These are phyloP conservation scores for Gortyna flavago DNA, from an alignment of 2,888 invertebrate genomes.

Conservation along the genomic window DNA sequence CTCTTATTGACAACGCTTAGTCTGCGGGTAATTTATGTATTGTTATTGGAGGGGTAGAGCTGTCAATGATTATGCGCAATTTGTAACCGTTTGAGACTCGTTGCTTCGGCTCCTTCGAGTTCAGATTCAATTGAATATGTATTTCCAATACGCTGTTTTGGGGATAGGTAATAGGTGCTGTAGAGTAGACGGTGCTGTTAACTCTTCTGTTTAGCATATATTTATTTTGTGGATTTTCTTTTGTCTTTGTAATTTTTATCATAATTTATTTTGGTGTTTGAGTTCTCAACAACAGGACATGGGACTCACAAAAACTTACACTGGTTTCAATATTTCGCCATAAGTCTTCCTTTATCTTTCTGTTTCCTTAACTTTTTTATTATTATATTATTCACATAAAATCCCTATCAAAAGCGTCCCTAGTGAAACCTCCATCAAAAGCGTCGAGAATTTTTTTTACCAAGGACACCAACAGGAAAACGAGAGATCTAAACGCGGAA, in stretches of 20 bases:
- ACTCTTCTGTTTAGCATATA: constrained; percentile 10
- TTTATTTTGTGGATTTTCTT: background rate
- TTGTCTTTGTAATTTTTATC: background rate
- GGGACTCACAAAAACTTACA: background rate
- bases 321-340: background rate
- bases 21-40: constrained; percentile 62
- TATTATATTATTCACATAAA: too few relatives aligned
- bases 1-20: constrained; percentile 62
- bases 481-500: background rate
- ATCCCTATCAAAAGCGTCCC: background rate
- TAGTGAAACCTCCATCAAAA: background rate
- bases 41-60: constrained; percentile 46
- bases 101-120: constrained; percentile 27
- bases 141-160: constrained; percentile 50
- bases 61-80: constrained; percentile 57
- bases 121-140: constrained; percentile 56
- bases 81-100: constrained; percentile 52
- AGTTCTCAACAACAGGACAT: too few relatives aligned
- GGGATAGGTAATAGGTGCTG: constrained; percentile 52
- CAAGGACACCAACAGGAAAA: background rate
- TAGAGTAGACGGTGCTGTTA: constrained; percentile 14
- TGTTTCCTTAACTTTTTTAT: background rate
- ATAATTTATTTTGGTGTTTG: background rate
- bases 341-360: background rate
- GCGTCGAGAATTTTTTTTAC: background rate